These are phyloP conservation scores for Aselliscus stoliczkanus DNA, from an alignment of 2,797 vertebrate genomes.

Conservation along the genomic window DNA sequence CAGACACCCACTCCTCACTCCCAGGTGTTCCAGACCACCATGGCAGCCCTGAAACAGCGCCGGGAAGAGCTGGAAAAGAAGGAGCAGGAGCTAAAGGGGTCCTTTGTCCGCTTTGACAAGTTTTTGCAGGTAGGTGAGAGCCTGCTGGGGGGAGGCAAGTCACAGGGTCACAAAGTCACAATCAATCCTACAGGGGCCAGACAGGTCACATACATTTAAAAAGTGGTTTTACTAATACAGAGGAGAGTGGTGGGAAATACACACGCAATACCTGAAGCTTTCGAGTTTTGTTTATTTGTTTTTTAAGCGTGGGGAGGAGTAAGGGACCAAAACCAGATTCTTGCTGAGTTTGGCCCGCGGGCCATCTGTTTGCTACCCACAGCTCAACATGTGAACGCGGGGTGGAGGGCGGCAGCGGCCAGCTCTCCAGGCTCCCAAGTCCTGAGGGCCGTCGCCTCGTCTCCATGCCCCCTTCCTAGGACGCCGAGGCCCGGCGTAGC, in stretches of 20 bases:
- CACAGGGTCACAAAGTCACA: rapidly evolving
- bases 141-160: rapidly evolving
- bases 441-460: background rate
- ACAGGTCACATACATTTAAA: background rate
- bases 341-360: background rate
- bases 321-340: background rate
- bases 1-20: background rate
- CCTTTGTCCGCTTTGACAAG: conserved; percentile 75
- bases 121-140: conserved; percentile 84
- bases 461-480: conserved; percentile 67
- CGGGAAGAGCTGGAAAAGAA: conserved; percentile 74
- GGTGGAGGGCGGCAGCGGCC: background rate
- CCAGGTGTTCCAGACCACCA: conserved; percentile 80
- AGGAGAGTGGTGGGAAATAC: background rate
- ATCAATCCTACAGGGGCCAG: background rate
- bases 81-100: conserved; percentile 74
- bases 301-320: too few relatives aligned
- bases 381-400: background rate
- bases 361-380: rapidly evolving
- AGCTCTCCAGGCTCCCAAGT: background rate
- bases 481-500: conserved; percentile 75
- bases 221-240: background rate
- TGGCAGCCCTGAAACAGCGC: conserved; percentile 72
- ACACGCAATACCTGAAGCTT: background rate
- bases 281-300: too few relatives aligned